Conservation (phyloP, 2,113 vertebrate species). For the Hyperopisus bebe region DNA sequence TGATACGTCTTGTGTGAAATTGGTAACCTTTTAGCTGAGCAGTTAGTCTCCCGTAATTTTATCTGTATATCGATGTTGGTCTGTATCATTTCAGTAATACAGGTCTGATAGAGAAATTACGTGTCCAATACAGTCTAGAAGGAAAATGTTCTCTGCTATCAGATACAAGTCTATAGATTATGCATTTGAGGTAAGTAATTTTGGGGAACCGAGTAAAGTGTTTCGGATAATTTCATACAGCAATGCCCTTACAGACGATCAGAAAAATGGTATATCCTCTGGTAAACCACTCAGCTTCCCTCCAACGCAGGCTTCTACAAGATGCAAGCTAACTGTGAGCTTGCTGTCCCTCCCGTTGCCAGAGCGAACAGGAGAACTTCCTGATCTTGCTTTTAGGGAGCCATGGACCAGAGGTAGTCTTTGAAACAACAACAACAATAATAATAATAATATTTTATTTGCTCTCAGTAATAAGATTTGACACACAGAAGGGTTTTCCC, state of each 20-base stretch:
- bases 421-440: neutral
- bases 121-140: neutral
- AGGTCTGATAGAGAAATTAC: neutral
- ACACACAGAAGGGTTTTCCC: neutral
- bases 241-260: neutral
- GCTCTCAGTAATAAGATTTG: neutral
- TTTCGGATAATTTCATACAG: neutral
- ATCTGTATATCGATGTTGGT: neutral
- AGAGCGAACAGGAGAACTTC: slow-evolving; percentile 40
- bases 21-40: neutral
- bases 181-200: slow-evolving; percentile 52
- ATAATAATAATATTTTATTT: neutral
- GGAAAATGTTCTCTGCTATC: slow-evolving; percentile 38
- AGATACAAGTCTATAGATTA: slow-evolving; percentile 57
- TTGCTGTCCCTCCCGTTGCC: slow-evolving; percentile 52
- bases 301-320: slow-evolving; percentile 41
- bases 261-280: neutral
- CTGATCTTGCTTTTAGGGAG: slow-evolving; percentile 47
- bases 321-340: slow-evolving; percentile 41
- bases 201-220: neutral
- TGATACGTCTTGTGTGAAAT: neutral
- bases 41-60: neutral
- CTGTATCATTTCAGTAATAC: neutral
- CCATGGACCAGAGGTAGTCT: slow-evolving; percentile 58
- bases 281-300: neutral